phyloP scores from a whole-genome alignment of 2,888 invertebrate species.

The Selenia dentaria region DNA sequence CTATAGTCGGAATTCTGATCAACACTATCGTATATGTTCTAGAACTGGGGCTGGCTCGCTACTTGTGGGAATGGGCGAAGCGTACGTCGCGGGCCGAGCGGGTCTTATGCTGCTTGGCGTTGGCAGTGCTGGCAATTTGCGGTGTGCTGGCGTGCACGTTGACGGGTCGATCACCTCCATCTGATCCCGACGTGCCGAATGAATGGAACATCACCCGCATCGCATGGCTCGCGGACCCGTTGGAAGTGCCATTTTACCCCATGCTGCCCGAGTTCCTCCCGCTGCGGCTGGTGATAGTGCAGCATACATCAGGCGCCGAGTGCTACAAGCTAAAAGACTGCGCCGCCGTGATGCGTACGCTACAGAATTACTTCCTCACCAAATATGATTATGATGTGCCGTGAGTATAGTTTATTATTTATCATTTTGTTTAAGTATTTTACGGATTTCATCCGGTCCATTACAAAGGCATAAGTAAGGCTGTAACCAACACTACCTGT shows the following conservation, averaged over 20 bases:
- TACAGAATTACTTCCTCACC: conserved; percentile 52
- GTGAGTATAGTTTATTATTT: conserved; percentile 30
- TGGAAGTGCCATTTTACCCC: conserved; percentile 12
- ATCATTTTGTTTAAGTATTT: no score
- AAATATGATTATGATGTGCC: conserved; percentile 35
- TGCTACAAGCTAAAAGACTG: conserved; percentile 57
- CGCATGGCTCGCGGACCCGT: conserved; percentile 59
- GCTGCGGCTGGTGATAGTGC: conserved; percentile 60
- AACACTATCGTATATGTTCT: neutral
- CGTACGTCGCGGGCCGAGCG: conserved; percentile 62
- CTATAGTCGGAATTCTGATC: no score
- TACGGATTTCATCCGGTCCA: no score
- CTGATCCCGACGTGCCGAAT: conserved; percentile 20
- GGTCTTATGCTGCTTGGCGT: conserved; percentile 51
- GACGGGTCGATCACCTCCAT: neutral
- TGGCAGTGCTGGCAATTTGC: conserved; percentile 50
- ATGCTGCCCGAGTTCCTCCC: conserved; percentile 45
- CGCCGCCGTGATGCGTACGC: conserved; percentile 57
- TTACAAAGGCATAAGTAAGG: no score
- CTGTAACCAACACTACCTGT: no score
- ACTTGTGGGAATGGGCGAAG: conserved; percentile 6
- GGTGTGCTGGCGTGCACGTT: conserved; percentile 47
- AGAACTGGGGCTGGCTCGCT: conserved; percentile 7
- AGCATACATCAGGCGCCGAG: conserved; percentile 61
- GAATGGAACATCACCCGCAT: conserved; percentile 67